phyloP scores from a whole-genome alignment of 1,140 invertebrate species.

The Procambarus virginalis region DNA sequence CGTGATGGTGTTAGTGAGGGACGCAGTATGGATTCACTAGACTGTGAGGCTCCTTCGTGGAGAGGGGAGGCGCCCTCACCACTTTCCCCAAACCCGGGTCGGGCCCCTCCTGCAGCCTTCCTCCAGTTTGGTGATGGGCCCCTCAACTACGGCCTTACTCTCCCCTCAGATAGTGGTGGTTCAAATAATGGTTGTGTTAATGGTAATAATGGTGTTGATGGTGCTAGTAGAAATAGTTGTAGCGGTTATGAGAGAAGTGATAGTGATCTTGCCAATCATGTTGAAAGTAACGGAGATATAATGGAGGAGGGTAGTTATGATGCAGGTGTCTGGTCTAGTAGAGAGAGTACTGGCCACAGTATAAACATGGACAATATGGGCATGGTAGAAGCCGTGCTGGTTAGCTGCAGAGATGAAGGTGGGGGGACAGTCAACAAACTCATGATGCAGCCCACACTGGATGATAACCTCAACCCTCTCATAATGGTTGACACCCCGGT shows the following conservation, averaged over 20 bases:
- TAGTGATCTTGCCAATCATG: neutral
- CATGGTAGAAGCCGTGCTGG: conserved; percentile 52
- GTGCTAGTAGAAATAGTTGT: conserved; percentile 51
- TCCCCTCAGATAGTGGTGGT: conserved; percentile 46
- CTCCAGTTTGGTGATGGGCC: conserved; percentile 67
- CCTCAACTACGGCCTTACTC: conserved; percentile 66
- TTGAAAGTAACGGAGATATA: conserved; percentile 11
- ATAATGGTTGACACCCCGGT: conserved; percentile 21
- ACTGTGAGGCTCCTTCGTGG: conserved; percentile 69
- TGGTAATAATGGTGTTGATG: conserved; percentile 30
- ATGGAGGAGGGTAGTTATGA: conserved; percentile 8
- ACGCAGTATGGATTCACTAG: conserved; percentile 63
- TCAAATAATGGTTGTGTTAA: conserved; percentile 40
- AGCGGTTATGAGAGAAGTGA: conserved; percentile 30
- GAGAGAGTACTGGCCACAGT: neutral
- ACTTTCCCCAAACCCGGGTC: conserved; percentile 66
- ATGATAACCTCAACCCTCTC: conserved; percentile 60
- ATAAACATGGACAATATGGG: conserved; percentile 29
- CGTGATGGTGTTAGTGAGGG: conserved; percentile 46
- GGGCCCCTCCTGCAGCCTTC: conserved; percentile 66
- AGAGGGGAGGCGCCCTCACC: conserved; percentile 67
- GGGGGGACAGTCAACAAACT: conserved; percentile 43
- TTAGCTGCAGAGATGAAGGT: conserved; percentile 48
- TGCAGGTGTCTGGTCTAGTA: conserved; percentile 25
- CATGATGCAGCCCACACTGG: conserved; percentile 42